phyloP scores from a whole-genome alignment of 2,797 vertebrate species.

The Crocidura indochinensis region DNA sequence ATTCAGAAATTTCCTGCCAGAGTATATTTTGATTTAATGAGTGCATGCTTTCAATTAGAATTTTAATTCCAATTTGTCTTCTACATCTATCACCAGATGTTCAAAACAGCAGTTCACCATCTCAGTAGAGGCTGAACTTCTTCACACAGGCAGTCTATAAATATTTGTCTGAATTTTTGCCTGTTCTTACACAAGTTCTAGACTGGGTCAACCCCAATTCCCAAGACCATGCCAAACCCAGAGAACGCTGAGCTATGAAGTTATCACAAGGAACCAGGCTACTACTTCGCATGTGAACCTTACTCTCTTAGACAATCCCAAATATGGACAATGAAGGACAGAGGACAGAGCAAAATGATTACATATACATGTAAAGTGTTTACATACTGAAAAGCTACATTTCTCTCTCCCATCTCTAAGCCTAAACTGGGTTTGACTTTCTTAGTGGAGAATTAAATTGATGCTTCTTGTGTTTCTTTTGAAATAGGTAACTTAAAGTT shows the following conservation, averaged over 20 bases:
- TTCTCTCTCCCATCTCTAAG: background rate
- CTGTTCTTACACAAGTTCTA: background rate
- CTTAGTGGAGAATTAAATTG: conserved; percentile 75
- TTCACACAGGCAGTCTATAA: background rate
- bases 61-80: conserved; percentile 29
- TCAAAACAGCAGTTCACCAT: background rate
- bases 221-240: background rate
- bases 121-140: background rate
- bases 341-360: background rate
- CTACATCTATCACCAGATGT: background rate
- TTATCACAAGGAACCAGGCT: background rate
- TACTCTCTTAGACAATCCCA: background rate
- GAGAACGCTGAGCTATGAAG: background rate
- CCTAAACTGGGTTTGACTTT: background rate
- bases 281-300: background rate
- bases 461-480: conserved; percentile 73
- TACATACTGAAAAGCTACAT: background rate
- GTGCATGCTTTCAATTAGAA: background rate
- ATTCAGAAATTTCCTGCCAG: background rate
- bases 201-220: background rate
- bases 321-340: background rate
- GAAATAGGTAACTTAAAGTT: conserved; percentile 69
- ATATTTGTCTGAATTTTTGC: background rate
- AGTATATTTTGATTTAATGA: background rate
- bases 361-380: background rate